These are phyloP conservation scores for Microtus obscurus DNA, from an alignment of 2,797 vertebrate genomes.

Conservation along the genomic window DNA sequence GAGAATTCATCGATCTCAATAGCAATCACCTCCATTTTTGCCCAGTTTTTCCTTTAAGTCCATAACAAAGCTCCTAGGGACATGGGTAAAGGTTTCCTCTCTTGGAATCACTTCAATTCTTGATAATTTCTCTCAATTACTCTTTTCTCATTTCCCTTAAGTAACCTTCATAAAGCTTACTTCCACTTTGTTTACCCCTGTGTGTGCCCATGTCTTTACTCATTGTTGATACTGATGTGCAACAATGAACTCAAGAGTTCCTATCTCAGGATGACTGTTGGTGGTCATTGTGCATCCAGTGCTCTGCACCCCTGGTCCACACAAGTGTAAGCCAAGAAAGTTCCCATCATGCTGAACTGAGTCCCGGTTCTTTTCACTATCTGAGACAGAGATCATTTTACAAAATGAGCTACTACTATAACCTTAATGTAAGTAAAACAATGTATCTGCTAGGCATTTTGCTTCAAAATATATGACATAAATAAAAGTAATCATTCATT, in stretches of 20 bases:
- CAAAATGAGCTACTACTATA: background rate
- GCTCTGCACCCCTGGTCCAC: background rate
- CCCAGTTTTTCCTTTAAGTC: background rate
- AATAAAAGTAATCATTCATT: background rate
- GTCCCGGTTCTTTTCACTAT: background rate
- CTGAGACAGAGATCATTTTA: slow-evolving; percentile 43
- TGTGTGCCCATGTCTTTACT: background rate
- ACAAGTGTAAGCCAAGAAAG: background rate
- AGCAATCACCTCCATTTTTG: background rate
- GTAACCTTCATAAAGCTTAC: background rate
- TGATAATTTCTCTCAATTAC: background rate
- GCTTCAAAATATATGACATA: background rate
- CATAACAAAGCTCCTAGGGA: background rate
- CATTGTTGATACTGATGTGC: background rate
- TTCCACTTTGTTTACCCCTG: background rate
- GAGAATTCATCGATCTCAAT: background rate
- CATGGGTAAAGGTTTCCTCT: background rate
- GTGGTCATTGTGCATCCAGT: background rate
- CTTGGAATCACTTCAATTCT: background rate
- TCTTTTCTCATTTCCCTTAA: background rate
- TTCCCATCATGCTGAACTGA: background rate
- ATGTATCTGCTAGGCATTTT: background rate
- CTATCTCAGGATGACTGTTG: background rate
- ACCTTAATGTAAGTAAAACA: background rate
- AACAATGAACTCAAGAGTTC: background rate